A percentile compares a stretch with the other conserved stretches of the same genome.
Evolutionary conservation across 1,140 invertebrate genomes (phyloP).

Genomic region (Ganaspis sp.): DNA sequence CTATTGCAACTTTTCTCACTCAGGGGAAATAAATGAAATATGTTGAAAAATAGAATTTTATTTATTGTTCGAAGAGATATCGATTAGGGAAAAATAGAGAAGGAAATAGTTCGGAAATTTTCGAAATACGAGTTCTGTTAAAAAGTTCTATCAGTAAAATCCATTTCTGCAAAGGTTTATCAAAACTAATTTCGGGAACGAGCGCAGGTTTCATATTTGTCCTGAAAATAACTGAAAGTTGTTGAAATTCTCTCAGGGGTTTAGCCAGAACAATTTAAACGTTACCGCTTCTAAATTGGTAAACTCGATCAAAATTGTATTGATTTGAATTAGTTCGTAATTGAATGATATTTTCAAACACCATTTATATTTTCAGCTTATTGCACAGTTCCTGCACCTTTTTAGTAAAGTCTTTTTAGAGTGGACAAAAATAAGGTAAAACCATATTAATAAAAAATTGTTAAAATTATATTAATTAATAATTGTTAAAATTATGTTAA

Average conservation of each 20-base stretch:
- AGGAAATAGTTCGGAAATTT: neutral
- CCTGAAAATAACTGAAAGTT: neutral
- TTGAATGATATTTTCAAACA: neutral
- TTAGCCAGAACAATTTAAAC: neutral
- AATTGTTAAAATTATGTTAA: too few relatives aligned
- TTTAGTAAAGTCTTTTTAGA: too few relatives aligned
- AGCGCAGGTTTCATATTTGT: neutral
- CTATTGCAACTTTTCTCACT: neutral
- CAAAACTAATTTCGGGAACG: neutral
- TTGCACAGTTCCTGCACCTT: too few relatives aligned
- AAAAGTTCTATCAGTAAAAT: neutral
- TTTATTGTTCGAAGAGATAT: neutral
- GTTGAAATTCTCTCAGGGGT: neutral
- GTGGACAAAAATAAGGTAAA: too few relatives aligned
- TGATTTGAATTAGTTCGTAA: neutral
- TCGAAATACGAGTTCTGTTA: neutral
- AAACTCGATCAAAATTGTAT: neutral
- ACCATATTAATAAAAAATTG: too few relatives aligned
- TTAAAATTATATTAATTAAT: too few relatives aligned
- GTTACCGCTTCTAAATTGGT: neutral
- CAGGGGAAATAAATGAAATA: conserved; percentile 5
- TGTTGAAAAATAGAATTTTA: conserved; percentile 2
- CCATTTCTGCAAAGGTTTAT: neutral
- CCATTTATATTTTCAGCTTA: neutral
- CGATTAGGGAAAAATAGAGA: neutral